Evolutionary conservation across 2,888 invertebrate species (phyloP).

Genomic region (Spilarctia lutea): DNA sequence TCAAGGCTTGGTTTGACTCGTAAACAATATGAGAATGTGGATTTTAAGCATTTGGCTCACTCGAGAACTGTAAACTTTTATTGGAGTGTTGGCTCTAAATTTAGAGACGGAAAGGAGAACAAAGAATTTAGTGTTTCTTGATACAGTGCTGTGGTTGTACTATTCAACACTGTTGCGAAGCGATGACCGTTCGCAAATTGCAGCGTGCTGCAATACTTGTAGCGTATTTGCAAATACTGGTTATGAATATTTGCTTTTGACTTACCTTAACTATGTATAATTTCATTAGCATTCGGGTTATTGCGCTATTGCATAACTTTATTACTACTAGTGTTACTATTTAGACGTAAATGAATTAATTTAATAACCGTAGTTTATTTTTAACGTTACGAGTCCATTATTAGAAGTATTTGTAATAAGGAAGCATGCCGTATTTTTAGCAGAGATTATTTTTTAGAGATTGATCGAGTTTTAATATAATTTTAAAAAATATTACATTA

Average conservation of each 20-base stretch:
- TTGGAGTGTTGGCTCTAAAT: slow-evolving; percentile 33
- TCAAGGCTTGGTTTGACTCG: background rate
- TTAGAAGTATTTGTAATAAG: too few relatives aligned
- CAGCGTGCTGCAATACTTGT: background rate
- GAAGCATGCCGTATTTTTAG: too few relatives aligned
- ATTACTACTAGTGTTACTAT: background rate
- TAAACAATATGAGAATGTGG: background rate
- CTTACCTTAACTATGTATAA: background rate
- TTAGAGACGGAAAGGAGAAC: slow-evolving; percentile 28
- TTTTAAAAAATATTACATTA: too few relatives aligned
- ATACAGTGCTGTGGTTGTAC: slow-evolving; percentile 11
- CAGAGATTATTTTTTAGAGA: too few relatives aligned
- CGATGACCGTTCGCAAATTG: slow-evolving; percentile 16
- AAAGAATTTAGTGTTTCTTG: slow-evolving; percentile 23
- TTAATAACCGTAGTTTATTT: too few relatives aligned
- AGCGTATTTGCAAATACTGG: slow-evolving; percentile 14
- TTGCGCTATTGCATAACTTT: background rate
- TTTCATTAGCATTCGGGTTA: background rate
- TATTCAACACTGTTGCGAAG: slow-evolving; percentile 20
- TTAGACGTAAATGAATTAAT: background rate
- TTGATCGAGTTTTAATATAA: too few relatives aligned
- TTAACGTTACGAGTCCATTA: background rate
- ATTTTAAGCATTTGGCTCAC: slow-evolving; percentile 29
- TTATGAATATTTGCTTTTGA: background rate
- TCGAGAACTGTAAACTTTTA: slow-evolving; percentile 38